Conservation (phyloP, 2,888 invertebrate species). For the Noctua fimbriata region DNA sequence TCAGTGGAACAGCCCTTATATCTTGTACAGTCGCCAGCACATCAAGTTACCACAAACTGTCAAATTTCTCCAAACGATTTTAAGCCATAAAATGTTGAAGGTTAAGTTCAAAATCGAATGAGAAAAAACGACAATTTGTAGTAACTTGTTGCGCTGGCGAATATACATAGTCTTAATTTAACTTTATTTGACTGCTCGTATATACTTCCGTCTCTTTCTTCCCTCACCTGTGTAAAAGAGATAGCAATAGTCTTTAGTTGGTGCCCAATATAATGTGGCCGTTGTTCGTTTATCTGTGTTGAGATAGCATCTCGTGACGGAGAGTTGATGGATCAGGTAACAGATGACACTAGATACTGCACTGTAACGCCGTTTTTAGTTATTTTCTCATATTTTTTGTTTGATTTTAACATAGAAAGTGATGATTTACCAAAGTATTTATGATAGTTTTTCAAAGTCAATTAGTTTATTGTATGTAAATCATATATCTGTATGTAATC, state of each 20-base stretch:
- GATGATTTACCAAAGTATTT: constrained; percentile 23
- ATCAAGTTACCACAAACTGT: too few relatives aligned
- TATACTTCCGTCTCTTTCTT: neutral
- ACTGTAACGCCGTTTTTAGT: constrained; percentile 40
- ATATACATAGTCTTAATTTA: neutral
- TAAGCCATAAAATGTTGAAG: too few relatives aligned
- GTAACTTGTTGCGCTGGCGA: too few relatives aligned
- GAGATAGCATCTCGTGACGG: constrained; percentile 32
- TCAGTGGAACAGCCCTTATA: neutral
- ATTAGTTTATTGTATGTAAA: neutral
- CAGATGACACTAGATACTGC: constrained; percentile 41
- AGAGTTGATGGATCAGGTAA: constrained; percentile 53
- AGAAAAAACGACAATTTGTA: too few relatives aligned
- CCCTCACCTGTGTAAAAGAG: neutral
- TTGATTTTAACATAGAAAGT: constrained; percentile 29
- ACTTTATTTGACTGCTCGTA: neutral
- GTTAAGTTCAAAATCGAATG: too few relatives aligned
- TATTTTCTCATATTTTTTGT: neutral
- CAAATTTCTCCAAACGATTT: too few relatives aligned
- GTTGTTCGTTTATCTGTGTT: constrained; percentile 59
- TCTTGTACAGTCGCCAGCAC: neutral
- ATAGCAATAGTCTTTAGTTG: constrained; percentile 12
- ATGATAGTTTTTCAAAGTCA: neutral
- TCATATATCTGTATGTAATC: neutral
- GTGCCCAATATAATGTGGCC: constrained; percentile 4